Conservation (phyloP, 2,888 invertebrate genomes). For the Rotaria sp. region DNA sequence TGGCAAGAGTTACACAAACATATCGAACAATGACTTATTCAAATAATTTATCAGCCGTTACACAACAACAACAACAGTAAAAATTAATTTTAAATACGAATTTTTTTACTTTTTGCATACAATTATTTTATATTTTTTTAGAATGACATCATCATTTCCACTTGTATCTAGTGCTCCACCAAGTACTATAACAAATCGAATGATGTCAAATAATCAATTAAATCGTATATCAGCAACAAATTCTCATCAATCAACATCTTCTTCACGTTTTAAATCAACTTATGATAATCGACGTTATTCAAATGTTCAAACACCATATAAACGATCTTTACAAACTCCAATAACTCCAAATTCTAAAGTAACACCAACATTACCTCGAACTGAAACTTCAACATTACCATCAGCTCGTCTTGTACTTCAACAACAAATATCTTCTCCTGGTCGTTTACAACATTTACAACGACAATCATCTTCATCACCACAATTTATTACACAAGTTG, state of each 20-base stretch:
- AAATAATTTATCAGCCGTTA: neutral
- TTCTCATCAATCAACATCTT: neutral
- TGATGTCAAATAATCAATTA: neutral
- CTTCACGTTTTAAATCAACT: neutral
- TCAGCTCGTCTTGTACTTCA: neutral
- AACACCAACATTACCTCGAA: neutral
- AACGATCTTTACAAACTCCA: neutral
- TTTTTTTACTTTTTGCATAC: neutral
- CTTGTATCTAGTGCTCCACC: neutral
- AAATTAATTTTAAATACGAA: too few species aligned
- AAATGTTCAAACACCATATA: neutral
- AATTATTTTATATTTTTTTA: neutral
- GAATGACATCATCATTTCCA: neutral
- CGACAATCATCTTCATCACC: neutral
- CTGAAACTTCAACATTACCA: neutral
- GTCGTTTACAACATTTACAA: neutral
- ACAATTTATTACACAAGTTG: neutral
- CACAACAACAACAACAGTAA: neutral
- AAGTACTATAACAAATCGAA: neutral
- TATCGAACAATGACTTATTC: neutral
- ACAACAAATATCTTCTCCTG: neutral
- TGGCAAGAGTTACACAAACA: neutral
- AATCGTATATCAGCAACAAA: neutral
- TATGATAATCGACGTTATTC: constrained; percentile 4
- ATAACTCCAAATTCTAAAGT: neutral